These are phyloP conservation scores for Ceratina japonica DNA, from an alignment of 1,140 invertebrate genomes.

Conservation along the genomic window DNA sequence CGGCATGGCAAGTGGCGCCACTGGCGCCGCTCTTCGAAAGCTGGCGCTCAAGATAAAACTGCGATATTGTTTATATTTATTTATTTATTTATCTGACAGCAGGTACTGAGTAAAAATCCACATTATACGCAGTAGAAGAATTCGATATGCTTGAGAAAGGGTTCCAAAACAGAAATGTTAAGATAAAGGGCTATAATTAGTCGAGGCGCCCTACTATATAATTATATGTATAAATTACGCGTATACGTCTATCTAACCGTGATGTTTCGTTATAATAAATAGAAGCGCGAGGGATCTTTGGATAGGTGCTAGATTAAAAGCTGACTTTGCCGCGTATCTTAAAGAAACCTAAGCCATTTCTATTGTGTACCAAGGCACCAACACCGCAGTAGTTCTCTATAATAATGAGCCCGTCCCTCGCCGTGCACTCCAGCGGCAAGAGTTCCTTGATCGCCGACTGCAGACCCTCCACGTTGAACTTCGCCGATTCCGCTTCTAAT, in stretches of 20 bases:
- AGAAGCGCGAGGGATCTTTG: background rate
- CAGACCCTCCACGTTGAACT: conserved; percentile 83
- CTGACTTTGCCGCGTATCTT: conserved; percentile 92
- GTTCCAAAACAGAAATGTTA: background rate
- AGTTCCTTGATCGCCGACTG: conserved; percentile 68
- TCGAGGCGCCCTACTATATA: background rate
- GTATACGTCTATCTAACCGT: conserved; percentile 8
- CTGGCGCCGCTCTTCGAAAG: too few species aligned
- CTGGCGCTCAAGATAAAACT: too few species aligned
- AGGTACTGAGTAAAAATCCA: conserved; percentile 33
- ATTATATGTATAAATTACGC: conserved; percentile 22
- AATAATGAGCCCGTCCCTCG: conserved; percentile 84
- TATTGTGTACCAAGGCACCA: conserved; percentile 90
- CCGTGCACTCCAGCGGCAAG: conserved; percentile 59
- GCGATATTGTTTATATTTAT: too few species aligned
- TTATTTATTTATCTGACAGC: background rate
- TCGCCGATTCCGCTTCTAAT: conserved; percentile 74
- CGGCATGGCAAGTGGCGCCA: too few species aligned
- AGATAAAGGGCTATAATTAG: background rate
- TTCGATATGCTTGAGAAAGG: conserved; percentile 9
- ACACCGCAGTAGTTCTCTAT: conserved; percentile 90
- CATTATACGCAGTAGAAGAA: conserved; percentile 16
- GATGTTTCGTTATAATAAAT: conserved; percentile 29
- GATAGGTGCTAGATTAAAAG: conserved; percentile 81
- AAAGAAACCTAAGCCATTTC: conserved; percentile 90